These are phyloP conservation scores for Phasianus colchicus DNA, from an alignment of 2,113 vertebrate species.

Conservation along the genomic window DNA sequence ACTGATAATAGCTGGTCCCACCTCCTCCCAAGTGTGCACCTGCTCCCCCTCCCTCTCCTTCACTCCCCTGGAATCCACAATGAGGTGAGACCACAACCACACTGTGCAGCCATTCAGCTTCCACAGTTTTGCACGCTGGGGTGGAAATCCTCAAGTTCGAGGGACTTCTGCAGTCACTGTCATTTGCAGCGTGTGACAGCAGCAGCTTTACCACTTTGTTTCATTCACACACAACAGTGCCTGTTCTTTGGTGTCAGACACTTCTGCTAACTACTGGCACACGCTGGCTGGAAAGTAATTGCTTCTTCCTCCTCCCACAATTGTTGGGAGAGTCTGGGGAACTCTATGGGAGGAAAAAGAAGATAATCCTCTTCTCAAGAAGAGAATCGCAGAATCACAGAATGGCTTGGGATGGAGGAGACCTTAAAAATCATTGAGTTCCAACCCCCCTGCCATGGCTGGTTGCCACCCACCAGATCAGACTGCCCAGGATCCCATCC, in stretches of 20 bases:
- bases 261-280: background rate
- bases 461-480: too few species aligned
- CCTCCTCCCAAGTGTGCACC: constrained; percentile 17
- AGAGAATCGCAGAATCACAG: background rate
- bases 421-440: too few species aligned
- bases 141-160: background rate
- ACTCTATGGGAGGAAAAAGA: background rate
- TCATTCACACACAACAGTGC: background rate
- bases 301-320: background rate
- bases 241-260: background rate
- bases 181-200: background rate
- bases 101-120: rapidly evolving
- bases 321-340: background rate
- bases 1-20: constrained; percentile 33
- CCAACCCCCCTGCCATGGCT: too few species aligned
- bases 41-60: constrained; percentile 29
- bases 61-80: constrained; percentile 5
- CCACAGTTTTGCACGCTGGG: background rate
- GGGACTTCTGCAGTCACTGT: background rate
- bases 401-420: too few species aligned
- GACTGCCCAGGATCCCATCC: too few species aligned
- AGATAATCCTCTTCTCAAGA: background rate
- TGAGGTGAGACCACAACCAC: background rate
- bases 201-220: background rate
- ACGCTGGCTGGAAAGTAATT: background rate